A percentile compares a stretch with the other conserved stretches of the same genome.
Evolutionary conservation across 2,113 vertebrate species (phyloP).

Genomic region (Petroica traversi): DNA sequence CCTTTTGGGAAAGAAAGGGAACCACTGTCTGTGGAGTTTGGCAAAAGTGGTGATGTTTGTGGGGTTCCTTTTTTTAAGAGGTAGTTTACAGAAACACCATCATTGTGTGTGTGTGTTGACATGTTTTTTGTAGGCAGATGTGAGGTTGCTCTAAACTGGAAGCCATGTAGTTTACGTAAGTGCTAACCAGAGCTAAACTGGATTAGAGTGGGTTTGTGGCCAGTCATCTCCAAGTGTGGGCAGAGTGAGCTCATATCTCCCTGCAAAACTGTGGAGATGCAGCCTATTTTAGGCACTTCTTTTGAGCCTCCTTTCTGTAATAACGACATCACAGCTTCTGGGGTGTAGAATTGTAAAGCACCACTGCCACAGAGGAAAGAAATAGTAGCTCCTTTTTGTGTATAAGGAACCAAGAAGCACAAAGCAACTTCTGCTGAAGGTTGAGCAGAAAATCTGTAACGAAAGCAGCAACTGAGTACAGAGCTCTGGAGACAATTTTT

Average conservation of each 20-base stretch:
- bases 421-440: neutral
- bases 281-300: neutral
- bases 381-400: neutral
- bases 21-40: neutral
- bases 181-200: conserved; percentile 58
- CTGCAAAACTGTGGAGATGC: conserved; percentile 3
- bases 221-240: conserved; percentile 36
- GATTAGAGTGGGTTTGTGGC: conserved; percentile 57
- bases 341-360: neutral
- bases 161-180: conserved; percentile 40
- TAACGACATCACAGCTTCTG: neutral
- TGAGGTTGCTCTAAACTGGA: conserved; percentile 35
- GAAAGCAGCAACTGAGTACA: neutral
- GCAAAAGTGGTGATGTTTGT: neutral
- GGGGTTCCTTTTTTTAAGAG: neutral
- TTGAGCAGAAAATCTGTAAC: neutral
- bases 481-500: neutral
- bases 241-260: conserved; percentile 48
- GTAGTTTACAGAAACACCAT: neutral
- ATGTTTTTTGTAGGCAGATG: conserved; percentile 45
- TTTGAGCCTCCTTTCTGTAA: neutral
- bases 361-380: neutral
- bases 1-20: neutral
- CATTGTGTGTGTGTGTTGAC: neutral
- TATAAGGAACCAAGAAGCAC: neutral